Evolutionary conservation across 2,888 invertebrate species (phyloP).

Genomic region (Nematopogon swammerdamellus): DNA sequence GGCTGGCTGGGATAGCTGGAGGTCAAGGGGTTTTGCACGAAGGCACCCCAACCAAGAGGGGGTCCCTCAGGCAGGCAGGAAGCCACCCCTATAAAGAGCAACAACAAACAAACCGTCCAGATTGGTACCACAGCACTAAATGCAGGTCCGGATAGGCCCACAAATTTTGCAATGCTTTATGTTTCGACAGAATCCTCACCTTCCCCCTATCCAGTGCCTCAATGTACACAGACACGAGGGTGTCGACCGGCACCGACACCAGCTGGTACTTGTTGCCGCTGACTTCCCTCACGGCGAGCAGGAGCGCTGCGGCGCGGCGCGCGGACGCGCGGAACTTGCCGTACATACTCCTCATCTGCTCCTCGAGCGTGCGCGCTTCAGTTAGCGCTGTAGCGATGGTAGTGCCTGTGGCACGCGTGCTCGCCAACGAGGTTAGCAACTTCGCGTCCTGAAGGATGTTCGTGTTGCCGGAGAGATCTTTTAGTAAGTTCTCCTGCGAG

Average conservation of each 20-base stretch:
- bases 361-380: conserved; percentile 36
- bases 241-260: conserved; percentile 43
- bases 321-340: conserved; percentile 22
- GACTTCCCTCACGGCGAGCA: conserved; percentile 32
- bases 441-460: conserved; percentile 43
- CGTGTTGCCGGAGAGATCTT: conserved; percentile 33
- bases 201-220: conserved; percentile 27
- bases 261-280: conserved; percentile 34
- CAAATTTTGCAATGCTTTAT: too few relatives aligned
- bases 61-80: too few relatives aligned
- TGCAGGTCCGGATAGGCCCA: too few relatives aligned
- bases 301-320: conserved; percentile 25
- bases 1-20: too few relatives aligned
- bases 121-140: too few relatives aligned
- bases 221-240: conserved; percentile 42
- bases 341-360: conserved; percentile 22
- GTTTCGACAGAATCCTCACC: conserved; percentile 1
- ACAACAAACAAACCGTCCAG: too few relatives aligned
- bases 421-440: conserved; percentile 45
- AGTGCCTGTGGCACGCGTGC: conserved; percentile 45
- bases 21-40: too few relatives aligned
- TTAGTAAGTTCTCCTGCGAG: conserved; percentile 34
- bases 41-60: too few relatives aligned
- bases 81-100: too few relatives aligned
- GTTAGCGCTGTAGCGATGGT: conserved; percentile 43